These are phyloP conservation scores for Nycteola revayana DNA, from an alignment of 2,888 invertebrate species.

Conservation along the genomic window DNA sequence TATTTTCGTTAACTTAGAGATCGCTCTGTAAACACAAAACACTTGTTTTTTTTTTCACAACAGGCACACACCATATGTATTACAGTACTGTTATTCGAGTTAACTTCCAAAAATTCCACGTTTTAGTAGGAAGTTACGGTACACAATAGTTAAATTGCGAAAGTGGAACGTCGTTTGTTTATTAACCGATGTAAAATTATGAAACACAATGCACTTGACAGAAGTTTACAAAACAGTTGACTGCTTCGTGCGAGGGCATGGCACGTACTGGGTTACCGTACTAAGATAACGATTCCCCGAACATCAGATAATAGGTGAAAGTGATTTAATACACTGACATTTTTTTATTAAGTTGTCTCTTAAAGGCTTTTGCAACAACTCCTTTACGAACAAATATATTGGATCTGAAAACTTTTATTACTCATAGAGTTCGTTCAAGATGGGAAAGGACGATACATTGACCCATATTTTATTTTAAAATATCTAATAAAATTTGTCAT, in stretches of 20 bases:
- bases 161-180: conserved; percentile 37
- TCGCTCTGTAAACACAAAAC: background rate
- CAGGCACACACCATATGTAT: conserved; percentile 14
- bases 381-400: too few species aligned
- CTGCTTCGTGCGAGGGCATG: conserved; percentile 38
- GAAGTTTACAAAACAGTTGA: conserved; percentile 61
- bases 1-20: conserved; percentile 8
- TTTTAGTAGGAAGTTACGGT: conserved; percentile 23
- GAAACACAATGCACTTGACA: conserved; percentile 51
- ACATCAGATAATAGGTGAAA: too few species aligned
- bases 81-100: conserved; percentile 13
- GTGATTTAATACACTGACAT: too few species aligned
- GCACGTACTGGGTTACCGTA: conserved; percentile 46
- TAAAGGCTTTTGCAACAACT: too few species aligned
- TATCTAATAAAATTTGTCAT: too few species aligned
- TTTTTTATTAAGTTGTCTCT: too few species aligned
- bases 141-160: conserved; percentile 29
- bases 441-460: too few species aligned
- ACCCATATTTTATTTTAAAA: too few species aligned
- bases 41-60: conserved; percentile 22
- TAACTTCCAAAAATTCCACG: conserved; percentile 13
- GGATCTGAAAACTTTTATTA: too few species aligned
- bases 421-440: too few species aligned
- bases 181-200: conserved; percentile 43
- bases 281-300: conserved; percentile 7